Conservation (phyloP, 2,888 invertebrate species). For the Hyppa rectilinea region DNA sequence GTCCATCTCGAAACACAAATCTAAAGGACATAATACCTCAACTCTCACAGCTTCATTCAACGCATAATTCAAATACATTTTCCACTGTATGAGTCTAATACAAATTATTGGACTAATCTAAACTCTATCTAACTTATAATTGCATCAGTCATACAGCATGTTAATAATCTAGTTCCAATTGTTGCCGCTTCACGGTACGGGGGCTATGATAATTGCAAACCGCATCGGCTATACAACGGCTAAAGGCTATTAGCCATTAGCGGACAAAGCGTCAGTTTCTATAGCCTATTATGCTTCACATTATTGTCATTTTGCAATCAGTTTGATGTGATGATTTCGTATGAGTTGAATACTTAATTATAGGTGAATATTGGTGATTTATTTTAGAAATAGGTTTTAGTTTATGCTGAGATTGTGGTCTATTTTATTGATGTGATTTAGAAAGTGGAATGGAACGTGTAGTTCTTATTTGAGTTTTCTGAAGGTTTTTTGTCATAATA, state of each 20-base stretch:
- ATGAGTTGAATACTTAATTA: constrained; percentile 57
- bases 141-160: constrained; percentile 64
- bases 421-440: neutral
- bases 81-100: constrained; percentile 9
- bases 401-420: neutral
- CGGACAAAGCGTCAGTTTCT: constrained; percentile 59
- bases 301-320: constrained; percentile 59
- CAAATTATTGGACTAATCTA: constrained; percentile 35
- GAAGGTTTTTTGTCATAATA: no score
- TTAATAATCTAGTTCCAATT: constrained; percentile 68
- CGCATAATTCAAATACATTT: constrained; percentile 39
- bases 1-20: neutral
- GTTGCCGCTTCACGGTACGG: constrained; percentile 67
- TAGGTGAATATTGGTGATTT: constrained; percentile 34
- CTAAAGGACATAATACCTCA: constrained; percentile 11
- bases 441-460: neutral
- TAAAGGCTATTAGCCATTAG: constrained; percentile 62
- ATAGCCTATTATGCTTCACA: constrained; percentile 54
- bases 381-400: constrained; percentile 9
- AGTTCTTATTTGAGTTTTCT: neutral
- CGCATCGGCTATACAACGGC: constrained; percentile 50
- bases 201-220: constrained; percentile 64
- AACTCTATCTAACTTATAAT: constrained; percentile 59
- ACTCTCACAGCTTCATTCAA: constrained; percentile 21
- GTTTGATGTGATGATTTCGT: constrained; percentile 60